These are phyloP conservation scores for Oryzias dopingdopingensis DNA, from an alignment of 2,797 vertebrate species.

Conservation along the genomic window DNA sequence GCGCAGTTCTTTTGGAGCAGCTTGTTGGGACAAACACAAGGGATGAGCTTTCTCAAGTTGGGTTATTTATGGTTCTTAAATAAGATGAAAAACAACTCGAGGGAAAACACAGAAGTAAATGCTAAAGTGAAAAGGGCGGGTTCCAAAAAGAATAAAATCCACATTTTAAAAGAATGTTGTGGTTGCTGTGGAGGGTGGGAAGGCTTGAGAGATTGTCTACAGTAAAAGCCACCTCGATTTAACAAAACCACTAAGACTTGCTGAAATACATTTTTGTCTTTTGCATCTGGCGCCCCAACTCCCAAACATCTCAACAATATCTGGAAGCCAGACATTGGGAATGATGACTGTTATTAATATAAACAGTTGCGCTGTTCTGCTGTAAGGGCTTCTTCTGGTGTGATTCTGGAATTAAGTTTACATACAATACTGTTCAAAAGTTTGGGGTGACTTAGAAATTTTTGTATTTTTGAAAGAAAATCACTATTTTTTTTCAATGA, in stretches of 20 bases:
- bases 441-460: too few relatives aligned
- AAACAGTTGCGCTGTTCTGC: too few relatives aligned
- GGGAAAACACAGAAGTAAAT: background rate
- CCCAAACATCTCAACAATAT: constrained; percentile 4
- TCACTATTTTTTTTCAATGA: too few relatives aligned
- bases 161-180: constrained; percentile 9
- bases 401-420: too few relatives aligned
- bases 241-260: constrained; percentile 15
- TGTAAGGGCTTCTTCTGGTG: too few relatives aligned
- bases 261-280: constrained; percentile 6
- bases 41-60: background rate
- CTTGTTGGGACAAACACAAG: constrained; percentile 4
- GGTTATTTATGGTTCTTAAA: constrained; percentile 16
- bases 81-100: constrained; percentile 14
- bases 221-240: constrained; percentile 7
- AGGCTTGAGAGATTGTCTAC: constrained; percentile 12
- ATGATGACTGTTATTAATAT: background rate
- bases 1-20: constrained; percentile 18
- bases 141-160: constrained; percentile 26
- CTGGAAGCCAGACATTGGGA: constrained; percentile 1
- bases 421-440: too few relatives aligned
- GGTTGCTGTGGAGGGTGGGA: constrained; percentile 15
- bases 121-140: background rate
- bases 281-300: background rate
- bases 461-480: too few relatives aligned